Conservation (phyloP, 2,797 vertebrate species). For the Dromococcyx pavoninus region DNA sequence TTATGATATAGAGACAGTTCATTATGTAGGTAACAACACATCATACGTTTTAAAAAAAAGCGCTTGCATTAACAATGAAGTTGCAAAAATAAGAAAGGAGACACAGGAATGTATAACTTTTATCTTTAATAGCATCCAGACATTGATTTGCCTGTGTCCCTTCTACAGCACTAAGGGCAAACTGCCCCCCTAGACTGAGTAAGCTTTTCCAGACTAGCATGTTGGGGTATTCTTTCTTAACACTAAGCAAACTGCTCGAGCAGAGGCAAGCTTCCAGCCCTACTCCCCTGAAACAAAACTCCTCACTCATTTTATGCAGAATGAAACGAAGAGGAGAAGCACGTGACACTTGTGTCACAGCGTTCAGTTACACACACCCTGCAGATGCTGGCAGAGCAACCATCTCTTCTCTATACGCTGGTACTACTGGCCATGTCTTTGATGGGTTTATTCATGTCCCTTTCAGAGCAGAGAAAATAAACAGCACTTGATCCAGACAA, state of each 20-base stretch:
- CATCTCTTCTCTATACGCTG: accelerated
- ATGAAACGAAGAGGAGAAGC: accelerated
- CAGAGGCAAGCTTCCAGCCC: not conserved
- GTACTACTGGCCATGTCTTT: accelerated
- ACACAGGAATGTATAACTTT: not conserved
- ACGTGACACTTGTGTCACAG: not conserved
- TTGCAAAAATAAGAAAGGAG: not conserved
- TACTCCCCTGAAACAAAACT: not conserved
- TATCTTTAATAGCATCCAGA: not conserved
- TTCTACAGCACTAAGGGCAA: not conserved
- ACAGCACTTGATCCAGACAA: accelerated
- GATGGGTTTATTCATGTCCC: accelerated
- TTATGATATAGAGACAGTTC: accelerated
- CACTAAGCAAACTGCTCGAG: not conserved
- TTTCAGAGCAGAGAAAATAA: not conserved
- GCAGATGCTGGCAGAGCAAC: accelerated
- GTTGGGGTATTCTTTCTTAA: accelerated
- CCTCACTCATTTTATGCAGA: accelerated
- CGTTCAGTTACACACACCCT: accelerated
- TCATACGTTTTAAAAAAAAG: accelerated
- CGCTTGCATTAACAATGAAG: accelerated
- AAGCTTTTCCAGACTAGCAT: not conserved
- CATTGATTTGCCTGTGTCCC: accelerated
- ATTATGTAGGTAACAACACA: accelerated
- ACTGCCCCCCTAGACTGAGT: accelerated